Evolutionary conservation across 2,888 invertebrate species (phyloP), one percentile per base, ranked within the genome.

Genomic region (Thereva nobilitata): DNA sequence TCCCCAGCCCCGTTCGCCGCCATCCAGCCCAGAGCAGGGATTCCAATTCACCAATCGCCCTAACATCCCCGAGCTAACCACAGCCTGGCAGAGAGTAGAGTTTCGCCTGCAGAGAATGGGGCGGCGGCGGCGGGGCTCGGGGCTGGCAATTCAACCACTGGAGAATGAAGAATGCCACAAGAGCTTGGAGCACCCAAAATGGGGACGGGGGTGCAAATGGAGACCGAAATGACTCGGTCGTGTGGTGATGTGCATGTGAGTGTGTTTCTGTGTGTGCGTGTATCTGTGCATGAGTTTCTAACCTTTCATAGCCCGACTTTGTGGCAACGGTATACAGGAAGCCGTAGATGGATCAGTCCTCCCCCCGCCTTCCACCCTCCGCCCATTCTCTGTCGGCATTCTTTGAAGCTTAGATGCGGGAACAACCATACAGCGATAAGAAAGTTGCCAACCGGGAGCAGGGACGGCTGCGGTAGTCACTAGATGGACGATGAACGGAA

Each of bases 21-120:
- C 44, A 23, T 35, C 8, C 34, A 9, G 4, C 5, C 49, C 50
- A 2, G 47, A 59, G 49, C 59, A 47, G 40, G 38, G 49, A 59
- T 49, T 59, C 59, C 49, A 59, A 59, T 59, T 59, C 59, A 49
- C 59, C 59, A 59, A 59, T 59, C 47, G 59, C 59, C 59, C 59
- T 47, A 59, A 59, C 59, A 59, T 59, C 59, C 59, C 59, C 59
- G 49, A 59, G 47, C 42, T 59, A 59, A 59, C 59, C 59, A 59
- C 59, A 59, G 59, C 59, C 35, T 49, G 49, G 59, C 59, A 59
- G 59, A 59, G 59, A 59, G 49, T 59, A 59, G 49, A 49, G 40
- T 35, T 6, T 40, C 38, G 6, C 7, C 7, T 38, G 59, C 37
- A 38, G 12, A n/a, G 23, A 59, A 35, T 38, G 38, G 38, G 40